These are phyloP conservation scores for Bruchidius siliquastri DNA, from an alignment of 2,888 invertebrate genomes.

Conservation along the genomic window DNA sequence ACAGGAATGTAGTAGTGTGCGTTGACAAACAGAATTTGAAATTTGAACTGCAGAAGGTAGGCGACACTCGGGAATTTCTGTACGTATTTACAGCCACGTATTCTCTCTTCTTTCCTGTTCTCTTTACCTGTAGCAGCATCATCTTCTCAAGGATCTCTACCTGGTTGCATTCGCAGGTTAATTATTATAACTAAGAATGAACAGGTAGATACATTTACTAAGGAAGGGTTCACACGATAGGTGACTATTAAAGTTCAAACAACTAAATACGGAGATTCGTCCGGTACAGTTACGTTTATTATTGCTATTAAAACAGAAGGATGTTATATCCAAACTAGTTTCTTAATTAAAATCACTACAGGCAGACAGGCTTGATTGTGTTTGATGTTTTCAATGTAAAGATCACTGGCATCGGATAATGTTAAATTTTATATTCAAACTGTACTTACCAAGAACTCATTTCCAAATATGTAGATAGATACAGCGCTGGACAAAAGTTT, in stretches of 20 bases:
- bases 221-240: neutral
- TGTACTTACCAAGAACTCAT: neutral
- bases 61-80: constrained; percentile 14
- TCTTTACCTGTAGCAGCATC: constrained; percentile 28
- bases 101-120: neutral
- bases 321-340: constrained; percentile 15
- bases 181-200: constrained; percentile 13
- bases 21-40: constrained; percentile 25
- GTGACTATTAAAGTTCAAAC: neutral
- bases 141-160: constrained; percentile 22
- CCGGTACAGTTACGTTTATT: neutral
- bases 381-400: neutral
- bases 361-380: neutral
- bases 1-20: constrained; percentile 17
- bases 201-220: constrained; percentile 9
- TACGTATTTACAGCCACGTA: neutral
- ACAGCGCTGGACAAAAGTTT: too few relatives aligned
- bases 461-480: neutral
- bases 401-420: neutral
- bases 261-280: neutral
- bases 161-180: constrained; percentile 12
- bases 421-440: neutral
- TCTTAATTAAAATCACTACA: constrained; percentile 11
- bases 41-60: constrained; percentile 23
- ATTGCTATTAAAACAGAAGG: neutral